Percentiles rank a stretch among this genome's conserved stretches.
These are phyloP conservation scores for Diorhabda elongata DNA, from an alignment of 1,140 invertebrate genomes.

Conservation along the genomic window DNA sequence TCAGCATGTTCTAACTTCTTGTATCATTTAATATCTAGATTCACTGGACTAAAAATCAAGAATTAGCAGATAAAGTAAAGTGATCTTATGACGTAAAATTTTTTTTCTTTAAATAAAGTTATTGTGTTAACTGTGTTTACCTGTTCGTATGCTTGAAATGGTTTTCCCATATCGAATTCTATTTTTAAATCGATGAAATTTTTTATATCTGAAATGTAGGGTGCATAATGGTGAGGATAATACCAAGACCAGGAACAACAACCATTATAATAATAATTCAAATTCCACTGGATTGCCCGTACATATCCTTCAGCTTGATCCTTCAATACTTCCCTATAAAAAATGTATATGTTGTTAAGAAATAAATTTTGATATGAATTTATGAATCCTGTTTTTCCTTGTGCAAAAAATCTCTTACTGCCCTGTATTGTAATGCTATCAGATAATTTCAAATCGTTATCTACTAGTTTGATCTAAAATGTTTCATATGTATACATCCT, in stretches of 20 bases:
- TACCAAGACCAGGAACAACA: conserved; percentile 97
- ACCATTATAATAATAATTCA: conserved; percentile 95
- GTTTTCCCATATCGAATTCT: conserved; percentile 77
- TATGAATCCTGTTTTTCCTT: too few species aligned
- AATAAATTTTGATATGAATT: too few species aligned
- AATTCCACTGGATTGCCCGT: conserved; percentile 91
- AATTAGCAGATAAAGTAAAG: too few species aligned
- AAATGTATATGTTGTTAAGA: not conserved
- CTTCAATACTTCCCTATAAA: conserved; percentile 65
- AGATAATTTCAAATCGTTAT: too few species aligned
- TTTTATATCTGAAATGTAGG: conserved; percentile 90
- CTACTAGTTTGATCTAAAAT: too few species aligned
- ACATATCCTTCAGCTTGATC: conserved; percentile 87
- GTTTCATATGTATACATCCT: too few species aligned
- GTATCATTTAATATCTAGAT: too few species aligned
- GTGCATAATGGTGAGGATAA: conserved; percentile 95
- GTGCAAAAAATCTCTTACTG: not conserved
- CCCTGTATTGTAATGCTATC: not conserved
- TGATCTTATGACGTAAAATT: too few species aligned
- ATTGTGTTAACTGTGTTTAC: conserved; percentile 35
- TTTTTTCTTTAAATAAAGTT: too few species aligned
- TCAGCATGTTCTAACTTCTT: too few species aligned
- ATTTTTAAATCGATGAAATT: conserved; percentile 71
- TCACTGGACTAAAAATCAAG: too few species aligned
- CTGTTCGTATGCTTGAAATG: conserved; percentile 94